Base-by-base conservation (phyloP, 1,140 invertebrate genomes). In the Lucilia cuprina region DNA sequence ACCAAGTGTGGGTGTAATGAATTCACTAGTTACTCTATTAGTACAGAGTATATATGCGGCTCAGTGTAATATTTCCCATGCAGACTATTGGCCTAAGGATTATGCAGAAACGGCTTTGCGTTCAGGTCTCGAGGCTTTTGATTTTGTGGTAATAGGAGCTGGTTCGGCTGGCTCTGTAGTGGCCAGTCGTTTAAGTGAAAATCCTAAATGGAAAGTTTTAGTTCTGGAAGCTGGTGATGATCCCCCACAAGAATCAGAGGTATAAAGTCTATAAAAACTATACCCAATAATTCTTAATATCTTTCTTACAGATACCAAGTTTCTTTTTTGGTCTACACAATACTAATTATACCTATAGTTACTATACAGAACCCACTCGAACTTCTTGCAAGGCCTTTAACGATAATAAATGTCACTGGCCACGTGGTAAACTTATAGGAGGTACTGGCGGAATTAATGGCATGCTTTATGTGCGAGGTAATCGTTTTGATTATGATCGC, bases 391-490 rank as follows among this genome's bases (percentile, higher is more conserved):
- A 94, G 85, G 93, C 92, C 49, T 94, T 95, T 93, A 91, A 91
- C 70, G 91, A 93, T 30, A 87, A 91, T n/a, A 90, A 92, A 35
- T 95, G 95, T 85, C 94, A 93, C 84, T 96, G 95, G 95, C 95
- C 96, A 0, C 91, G 95, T 41, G 96, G 94, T 12, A 96, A 95
- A 91, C 95, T 95, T 65, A 88, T 97, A 7, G 97, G 97, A 10
- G 97, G 98, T 3, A 95, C 94, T 3, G 96, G 96, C 86, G 94
- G 95, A 4, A 90, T 98, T 13, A 98, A 98, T 88, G 96, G 95
- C 4, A 97, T 98, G 96, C 92, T 97, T 35, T 98, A 98, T 86
- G 93, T 97, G 0, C 92, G 97, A 49, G 97, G 97, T 0, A 97
- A 98, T 91, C 94, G 93, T 65, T 92, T 90, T 7, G 97, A 98